Percentiles rank a stretch among this genome's conserved stretches.
phyloP scores from a whole-genome alignment of 2,113 vertebrate species.

The Acinonyx jubatus region DNA sequence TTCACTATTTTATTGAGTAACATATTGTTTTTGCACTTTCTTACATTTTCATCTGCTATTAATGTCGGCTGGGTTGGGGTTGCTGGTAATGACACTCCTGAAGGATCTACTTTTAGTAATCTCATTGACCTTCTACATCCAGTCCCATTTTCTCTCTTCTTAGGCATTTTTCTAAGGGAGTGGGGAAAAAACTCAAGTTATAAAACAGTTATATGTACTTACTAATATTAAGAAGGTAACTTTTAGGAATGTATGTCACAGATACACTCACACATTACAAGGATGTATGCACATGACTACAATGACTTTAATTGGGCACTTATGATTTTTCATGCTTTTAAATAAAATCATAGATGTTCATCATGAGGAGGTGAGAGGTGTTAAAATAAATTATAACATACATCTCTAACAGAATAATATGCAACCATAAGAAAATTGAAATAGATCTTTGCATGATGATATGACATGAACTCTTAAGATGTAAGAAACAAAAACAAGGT shows the following conservation, averaged over 20 bases:
- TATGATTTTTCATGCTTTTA: background rate
- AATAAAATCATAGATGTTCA: constrained; percentile 1
- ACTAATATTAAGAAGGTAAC: background rate
- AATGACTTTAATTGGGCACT: background rate
- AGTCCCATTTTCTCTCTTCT: constrained; percentile 70
- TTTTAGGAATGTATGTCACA: background rate
- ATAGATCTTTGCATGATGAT: background rate
- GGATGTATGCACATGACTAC: background rate
- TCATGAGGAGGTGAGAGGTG: background rate
- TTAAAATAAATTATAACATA: background rate
- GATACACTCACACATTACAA: background rate
- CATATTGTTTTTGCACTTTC: background rate
- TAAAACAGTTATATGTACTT: background rate
- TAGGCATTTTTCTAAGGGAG: constrained; percentile 77
- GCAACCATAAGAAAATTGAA: background rate
- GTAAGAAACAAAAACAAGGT: background rate
- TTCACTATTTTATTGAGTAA: background rate
- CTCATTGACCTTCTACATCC: constrained; percentile 84
- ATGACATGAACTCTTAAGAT: constrained; percentile 14
- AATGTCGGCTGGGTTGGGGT: rapidly evolving
- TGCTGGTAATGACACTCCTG: background rate
- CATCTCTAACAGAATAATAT: constrained; percentile 7
- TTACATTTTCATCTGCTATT: constrained; percentile 78
- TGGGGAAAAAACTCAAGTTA: background rate
- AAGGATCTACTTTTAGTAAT: constrained; percentile 75